Percentiles rank a stretch among this genome's conserved stretches.
phyloP scores from a whole-genome alignment of 2,113 vertebrate genomes.

The Neotoma lepida region DNA sequence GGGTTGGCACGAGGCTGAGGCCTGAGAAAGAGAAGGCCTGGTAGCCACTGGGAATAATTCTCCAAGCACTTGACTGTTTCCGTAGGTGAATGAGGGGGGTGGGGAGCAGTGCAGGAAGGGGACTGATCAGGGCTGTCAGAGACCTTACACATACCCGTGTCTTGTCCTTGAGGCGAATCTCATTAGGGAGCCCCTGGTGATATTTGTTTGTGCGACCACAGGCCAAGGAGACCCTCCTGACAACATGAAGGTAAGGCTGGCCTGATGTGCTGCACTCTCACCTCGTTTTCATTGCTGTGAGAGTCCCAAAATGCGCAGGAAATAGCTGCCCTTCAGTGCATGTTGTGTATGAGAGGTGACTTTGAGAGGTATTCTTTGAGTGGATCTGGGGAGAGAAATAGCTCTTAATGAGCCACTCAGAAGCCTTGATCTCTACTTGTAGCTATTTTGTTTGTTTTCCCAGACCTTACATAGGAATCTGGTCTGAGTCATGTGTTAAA shows the following conservation, averaged over 20 bases:
- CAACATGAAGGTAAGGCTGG: conserved; percentile 94
- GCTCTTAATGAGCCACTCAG: neutral
- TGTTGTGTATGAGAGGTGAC: neutral
- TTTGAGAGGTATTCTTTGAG: neutral
- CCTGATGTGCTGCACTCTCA: neutral
- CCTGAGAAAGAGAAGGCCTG: neutral
- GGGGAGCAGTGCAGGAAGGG: neutral
- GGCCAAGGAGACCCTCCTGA: conserved; percentile 98
- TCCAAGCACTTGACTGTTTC: fast-evolving
- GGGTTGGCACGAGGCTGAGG: neutral
- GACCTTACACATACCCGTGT: conserved; percentile 34
- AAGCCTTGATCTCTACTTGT: neutral
- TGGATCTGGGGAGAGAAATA: neutral
- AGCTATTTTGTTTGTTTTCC: neutral
- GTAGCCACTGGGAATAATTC: neutral
- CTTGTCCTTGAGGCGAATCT: conserved; percentile 88
- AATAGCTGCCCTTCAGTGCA: neutral
- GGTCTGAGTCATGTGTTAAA: neutral
- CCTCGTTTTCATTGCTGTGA: neutral
- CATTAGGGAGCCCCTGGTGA: conserved; percentile 92
- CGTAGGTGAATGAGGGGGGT: neutral
- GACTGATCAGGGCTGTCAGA: fast-evolving
- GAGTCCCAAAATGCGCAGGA: neutral
- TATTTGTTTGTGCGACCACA: conserved; percentile 95
- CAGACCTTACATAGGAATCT: neutral